Conservation (phyloP, 2,888 invertebrate genomes). For the Epiperipatus broadwayi region DNA sequence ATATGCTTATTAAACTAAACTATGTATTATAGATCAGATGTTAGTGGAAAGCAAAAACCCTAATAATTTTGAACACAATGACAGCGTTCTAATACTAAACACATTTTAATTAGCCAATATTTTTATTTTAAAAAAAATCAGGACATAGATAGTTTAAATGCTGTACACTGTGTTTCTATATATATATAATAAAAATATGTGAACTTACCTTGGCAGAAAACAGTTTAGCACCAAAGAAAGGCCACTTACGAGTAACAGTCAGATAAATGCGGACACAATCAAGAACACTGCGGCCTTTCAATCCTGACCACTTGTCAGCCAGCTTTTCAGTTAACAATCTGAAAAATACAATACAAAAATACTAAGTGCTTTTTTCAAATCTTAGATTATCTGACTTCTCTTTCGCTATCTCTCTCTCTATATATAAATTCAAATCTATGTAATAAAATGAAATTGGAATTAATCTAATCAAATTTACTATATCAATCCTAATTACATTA, state of each 20-base stretch:
- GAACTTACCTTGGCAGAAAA: conserved; percentile 62
- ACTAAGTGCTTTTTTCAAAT: neutral
- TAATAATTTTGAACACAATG: too few species aligned
- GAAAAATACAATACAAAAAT: conserved; percentile 20
- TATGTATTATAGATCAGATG: too few species aligned
- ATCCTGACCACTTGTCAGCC: conserved; percentile 64
- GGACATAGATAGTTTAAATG: conserved; percentile 7
- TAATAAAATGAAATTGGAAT: too few species aligned
- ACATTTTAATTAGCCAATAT: neutral
- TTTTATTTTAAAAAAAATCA: neutral
- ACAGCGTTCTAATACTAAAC: neutral
- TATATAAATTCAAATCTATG: too few species aligned
- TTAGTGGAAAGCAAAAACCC: too few species aligned
- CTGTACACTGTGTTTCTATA: conserved; percentile 1
- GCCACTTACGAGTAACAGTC: conserved; percentile 87
- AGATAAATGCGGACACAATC: conserved; percentile 88
- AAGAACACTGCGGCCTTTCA: conserved; percentile 60
- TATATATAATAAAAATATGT: neutral
- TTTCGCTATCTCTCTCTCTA: too few species aligned
- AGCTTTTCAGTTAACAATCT: conserved; percentile 56
- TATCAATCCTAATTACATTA: too few species aligned
- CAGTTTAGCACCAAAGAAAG: conserved; percentile 75
- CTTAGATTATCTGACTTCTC: neutral
- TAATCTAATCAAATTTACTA: too few species aligned
- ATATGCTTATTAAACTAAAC: too few species aligned